phyloP scores from a whole-genome alignment of 2,113 vertebrate species.

The Odontophorus gujanensis region DNA sequence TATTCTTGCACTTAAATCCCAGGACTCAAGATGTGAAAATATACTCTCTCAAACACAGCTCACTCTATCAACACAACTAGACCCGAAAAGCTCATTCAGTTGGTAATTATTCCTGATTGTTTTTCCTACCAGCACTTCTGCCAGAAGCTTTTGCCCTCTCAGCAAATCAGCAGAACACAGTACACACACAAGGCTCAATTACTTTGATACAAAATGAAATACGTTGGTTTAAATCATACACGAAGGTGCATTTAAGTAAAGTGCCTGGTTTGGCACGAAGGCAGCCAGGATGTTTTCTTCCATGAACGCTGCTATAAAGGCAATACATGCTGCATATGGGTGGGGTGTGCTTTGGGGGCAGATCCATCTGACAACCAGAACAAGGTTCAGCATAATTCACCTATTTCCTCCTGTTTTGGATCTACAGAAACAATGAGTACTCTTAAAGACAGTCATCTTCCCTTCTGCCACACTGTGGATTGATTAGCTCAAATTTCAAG shows the following conservation, averaged over 20 bases:
- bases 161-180: neutral
- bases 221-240: neutral
- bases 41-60: neutral
- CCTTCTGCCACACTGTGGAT: slow-evolving; percentile 1
- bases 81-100: neutral
- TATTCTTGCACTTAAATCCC: neutral
- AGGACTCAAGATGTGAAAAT: neutral
- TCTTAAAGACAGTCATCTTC: neutral
- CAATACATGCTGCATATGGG: neutral
- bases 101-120: neutral
- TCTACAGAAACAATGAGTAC: neutral
- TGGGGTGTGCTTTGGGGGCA: neutral
- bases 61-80: neutral
- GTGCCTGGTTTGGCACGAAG: neutral
- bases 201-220: neutral
- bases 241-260: neutral
- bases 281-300: neutral
- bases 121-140: neutral
- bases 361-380: slow-evolving; percentile 17
- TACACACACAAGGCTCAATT: neutral
- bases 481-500: neutral
- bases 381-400: neutral
- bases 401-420: neutral
- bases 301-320: neutral
- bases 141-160: neutral